These are phyloP conservation scores for Sinocyclocheilus maitianheensis DNA, from an alignment of 2,113 vertebrate species.

Conservation along the genomic window DNA sequence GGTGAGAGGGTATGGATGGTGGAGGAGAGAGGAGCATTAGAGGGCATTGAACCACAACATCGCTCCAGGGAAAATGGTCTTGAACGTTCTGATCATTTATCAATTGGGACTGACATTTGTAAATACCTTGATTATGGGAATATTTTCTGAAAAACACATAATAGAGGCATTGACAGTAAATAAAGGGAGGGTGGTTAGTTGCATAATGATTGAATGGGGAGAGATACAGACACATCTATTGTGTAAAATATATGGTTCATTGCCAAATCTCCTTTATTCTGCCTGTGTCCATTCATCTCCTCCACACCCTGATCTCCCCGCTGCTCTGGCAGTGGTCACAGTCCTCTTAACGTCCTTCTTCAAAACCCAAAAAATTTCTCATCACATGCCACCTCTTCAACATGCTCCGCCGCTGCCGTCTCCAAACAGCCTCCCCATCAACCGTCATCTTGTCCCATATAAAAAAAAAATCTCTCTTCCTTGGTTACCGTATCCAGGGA, in stretches of 20 bases:
- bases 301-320: slow-evolving; percentile 36
- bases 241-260: not conserved
- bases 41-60: slow-evolving; percentile 9
- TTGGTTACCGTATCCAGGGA: slow-evolving; percentile 77
- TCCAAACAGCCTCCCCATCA: slow-evolving; percentile 36
- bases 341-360: slow-evolving; percentile 32
- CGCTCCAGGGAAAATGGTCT: not conserved
- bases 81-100: not conserved
- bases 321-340: slow-evolving; percentile 46
- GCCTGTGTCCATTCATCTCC: slow-evolving; percentile 15
- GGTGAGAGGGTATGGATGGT: slow-evolving; percentile 33
- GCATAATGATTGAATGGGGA: not conserved
- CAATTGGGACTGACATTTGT: not conserved
- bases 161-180: not conserved
- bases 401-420: slow-evolving; percentile 33
- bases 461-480: slow-evolving; percentile 66
- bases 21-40: slow-evolving; percentile 1
- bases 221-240: not conserved
- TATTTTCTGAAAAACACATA: not conserved
- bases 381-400: slow-evolving; percentile 42
- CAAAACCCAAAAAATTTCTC: slow-evolving; percentile 27
- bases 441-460: slow-evolving; percentile 47
- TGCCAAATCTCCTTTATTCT: slow-evolving; percentile 7
- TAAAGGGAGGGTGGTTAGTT: not conserved
- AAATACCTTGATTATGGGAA: not conserved